These are phyloP conservation scores for Chaetorhynchus papuensis DNA, from an alignment of 2,113 vertebrate species.

Conservation along the genomic window DNA sequence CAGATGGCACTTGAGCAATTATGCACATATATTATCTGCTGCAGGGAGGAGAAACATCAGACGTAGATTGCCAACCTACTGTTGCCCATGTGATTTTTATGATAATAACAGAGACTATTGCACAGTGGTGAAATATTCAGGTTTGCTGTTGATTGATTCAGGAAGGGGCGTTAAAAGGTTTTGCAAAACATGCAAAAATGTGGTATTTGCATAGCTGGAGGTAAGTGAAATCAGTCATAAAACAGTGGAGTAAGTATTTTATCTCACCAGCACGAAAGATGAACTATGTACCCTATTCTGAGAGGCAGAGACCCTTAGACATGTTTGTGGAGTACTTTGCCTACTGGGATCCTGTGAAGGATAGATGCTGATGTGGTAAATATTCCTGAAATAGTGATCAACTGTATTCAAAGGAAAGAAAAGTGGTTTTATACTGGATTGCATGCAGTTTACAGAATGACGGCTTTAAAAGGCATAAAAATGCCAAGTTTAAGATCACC, in stretches of 20 bases:
- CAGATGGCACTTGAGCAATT: constrained; percentile 43
- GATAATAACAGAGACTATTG: not conserved
- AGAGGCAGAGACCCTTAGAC: not conserved
- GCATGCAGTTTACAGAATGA: not conserved
- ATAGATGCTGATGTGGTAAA: not conserved
- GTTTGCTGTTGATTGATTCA: constrained; percentile 5
- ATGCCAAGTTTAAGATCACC: not conserved
- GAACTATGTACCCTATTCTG: not conserved
- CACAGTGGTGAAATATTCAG: constrained; percentile 21
- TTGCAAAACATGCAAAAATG: constrained; percentile 16
- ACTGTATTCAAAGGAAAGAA: not conserved
- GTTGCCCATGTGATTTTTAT: constrained; percentile 5
- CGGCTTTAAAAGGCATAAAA: not conserved
- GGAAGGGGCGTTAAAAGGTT: not conserved
- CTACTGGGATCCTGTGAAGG: not conserved
- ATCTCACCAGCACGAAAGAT: not conserved
- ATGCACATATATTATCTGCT: constrained; percentile 50
- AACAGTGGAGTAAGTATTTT: not conserved
- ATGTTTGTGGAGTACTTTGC: not conserved
- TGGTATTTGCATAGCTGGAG: not conserved
- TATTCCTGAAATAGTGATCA: not conserved
- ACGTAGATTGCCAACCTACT: constrained; percentile 15
- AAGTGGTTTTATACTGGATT: not conserved
- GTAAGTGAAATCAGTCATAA: not conserved
- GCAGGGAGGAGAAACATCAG: constrained; percentile 29